Conservation (phyloP, 2,797 vertebrate species). For the Acanthurus leucopareius region DNA sequence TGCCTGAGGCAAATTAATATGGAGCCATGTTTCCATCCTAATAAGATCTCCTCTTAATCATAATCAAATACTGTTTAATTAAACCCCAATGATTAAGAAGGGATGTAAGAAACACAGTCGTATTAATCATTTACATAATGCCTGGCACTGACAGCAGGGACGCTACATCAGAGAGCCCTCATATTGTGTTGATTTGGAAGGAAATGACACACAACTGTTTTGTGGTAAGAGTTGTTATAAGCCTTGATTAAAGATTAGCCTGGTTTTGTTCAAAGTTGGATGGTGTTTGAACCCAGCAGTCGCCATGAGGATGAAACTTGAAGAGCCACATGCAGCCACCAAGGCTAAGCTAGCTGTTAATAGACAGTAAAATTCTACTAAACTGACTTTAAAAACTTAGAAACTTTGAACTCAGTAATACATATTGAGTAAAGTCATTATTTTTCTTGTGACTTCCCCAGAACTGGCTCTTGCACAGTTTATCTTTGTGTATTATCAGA, state of each 20-base stretch:
- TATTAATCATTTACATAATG: too few species aligned
- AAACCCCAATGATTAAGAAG: too few species aligned
- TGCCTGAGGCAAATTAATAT: too few species aligned
- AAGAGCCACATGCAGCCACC: neutral
- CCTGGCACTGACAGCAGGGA: too few species aligned
- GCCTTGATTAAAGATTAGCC: neutral
- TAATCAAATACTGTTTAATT: too few species aligned
- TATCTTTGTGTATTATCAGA: slow-evolving; percentile 9
- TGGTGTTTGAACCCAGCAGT: neutral
- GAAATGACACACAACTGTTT: too few species aligned
- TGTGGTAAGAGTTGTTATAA: neutral
- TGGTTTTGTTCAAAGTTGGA: neutral
- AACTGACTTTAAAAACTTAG: neutral
- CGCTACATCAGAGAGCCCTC: too few species aligned
- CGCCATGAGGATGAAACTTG: neutral
- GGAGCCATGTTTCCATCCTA: too few species aligned
- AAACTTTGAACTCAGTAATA: neutral
- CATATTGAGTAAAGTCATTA: slow-evolving; percentile 13
- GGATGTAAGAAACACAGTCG: too few species aligned
- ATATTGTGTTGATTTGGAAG: too few species aligned
- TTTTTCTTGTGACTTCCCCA: slow-evolving; percentile 1
- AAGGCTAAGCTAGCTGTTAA: neutral
- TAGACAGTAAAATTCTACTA: neutral
- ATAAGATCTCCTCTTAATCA: too few species aligned
- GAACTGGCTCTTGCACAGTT: slow-evolving; percentile 12